A percentile compares a stretch with the other conserved stretches of the same genome.
These are phyloP conservation scores for Hyalella azteca DNA, from an alignment of 2,888 invertebrate species.

Conservation along the genomic window DNA sequence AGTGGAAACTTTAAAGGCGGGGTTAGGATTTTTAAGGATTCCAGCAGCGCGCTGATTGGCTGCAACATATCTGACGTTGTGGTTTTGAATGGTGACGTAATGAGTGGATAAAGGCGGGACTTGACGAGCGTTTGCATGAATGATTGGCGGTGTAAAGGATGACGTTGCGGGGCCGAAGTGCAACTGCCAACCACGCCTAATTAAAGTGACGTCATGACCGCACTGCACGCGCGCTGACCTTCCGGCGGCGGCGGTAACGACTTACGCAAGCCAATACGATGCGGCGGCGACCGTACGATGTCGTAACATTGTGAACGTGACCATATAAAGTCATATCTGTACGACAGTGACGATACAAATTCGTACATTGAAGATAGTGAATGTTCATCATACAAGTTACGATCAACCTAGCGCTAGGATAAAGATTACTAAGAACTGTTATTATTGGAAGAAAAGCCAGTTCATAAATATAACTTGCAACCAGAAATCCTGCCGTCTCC, in stretches of 20 bases:
- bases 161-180: slow-evolving; percentile 5
- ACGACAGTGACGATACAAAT: too few species aligned
- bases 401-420: too few species aligned
- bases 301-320: too few species aligned
- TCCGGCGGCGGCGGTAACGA: neutral
- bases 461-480: too few species aligned
- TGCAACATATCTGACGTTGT: neutral
- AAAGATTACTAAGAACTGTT: too few species aligned
- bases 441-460: too few species aligned
- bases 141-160: slow-evolving; percentile 27
- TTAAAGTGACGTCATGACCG: slow-evolving; percentile 10
- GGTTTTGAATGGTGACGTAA: neutral
- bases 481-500: too few species aligned
- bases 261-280: too few species aligned
- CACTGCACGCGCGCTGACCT: slow-evolving; percentile 24
- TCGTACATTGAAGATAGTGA: too few species aligned
- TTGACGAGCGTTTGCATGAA: neutral
- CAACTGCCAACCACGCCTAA: slow-evolving; percentile 1
- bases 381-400: too few species aligned
- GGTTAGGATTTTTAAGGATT: slow-evolving; percentile 14
- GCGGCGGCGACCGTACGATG: too few species aligned
- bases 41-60: neutral
- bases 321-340: too few species aligned
- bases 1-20: neutral
- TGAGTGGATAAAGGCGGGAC: neutral